phyloP scores from a whole-genome alignment of 2,888 invertebrate genomes.

The Drosophila atroscutellata region DNA sequence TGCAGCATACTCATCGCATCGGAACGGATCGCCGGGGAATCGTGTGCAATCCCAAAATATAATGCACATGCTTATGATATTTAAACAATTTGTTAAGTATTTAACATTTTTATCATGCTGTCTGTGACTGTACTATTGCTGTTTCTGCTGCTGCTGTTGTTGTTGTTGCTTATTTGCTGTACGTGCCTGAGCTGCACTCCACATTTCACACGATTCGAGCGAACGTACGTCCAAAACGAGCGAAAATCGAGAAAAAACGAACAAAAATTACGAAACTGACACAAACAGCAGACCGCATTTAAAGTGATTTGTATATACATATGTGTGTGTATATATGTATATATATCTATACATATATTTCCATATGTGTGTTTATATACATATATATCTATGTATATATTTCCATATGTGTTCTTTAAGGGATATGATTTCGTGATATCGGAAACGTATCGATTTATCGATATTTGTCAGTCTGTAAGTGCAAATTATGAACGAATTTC shows the following conservation, averaged over 20 bases:
- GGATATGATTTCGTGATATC: not conserved
- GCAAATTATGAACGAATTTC: not conserved
- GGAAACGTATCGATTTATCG: not conserved
- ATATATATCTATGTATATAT: not conserved
- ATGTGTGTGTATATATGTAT: not conserved
- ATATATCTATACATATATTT: not conserved
- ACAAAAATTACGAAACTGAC: slow-evolving; percentile 18
- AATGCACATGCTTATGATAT: slow-evolving; percentile 46
- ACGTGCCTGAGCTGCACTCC: slow-evolving; percentile 69
- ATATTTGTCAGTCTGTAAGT: not conserved
- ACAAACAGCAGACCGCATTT: slow-evolving; percentile 41
- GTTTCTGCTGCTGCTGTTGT: slow-evolving; percentile 17
- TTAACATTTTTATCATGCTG: slow-evolving; percentile 61
- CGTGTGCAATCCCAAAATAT: slow-evolving; percentile 48
- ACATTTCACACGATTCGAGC: slow-evolving; percentile 73
- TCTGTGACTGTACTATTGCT: slow-evolving; percentile 41
- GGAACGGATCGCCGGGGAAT: slow-evolving; percentile 27
- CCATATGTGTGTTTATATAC: not conserved
- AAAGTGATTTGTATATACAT: slow-evolving; percentile 28
- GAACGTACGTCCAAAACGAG: slow-evolving; percentile 36
- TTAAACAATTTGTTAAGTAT: slow-evolving; percentile 44
- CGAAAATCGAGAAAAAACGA: slow-evolving; percentile 20
- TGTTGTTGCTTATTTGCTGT: slow-evolving; percentile 35
- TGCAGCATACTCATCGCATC: slow-evolving; percentile 34
- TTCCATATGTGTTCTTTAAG: not conserved